phyloP scores from a whole-genome alignment of 2,113 vertebrate genomes.

The Lasiurus cinereus region DNA sequence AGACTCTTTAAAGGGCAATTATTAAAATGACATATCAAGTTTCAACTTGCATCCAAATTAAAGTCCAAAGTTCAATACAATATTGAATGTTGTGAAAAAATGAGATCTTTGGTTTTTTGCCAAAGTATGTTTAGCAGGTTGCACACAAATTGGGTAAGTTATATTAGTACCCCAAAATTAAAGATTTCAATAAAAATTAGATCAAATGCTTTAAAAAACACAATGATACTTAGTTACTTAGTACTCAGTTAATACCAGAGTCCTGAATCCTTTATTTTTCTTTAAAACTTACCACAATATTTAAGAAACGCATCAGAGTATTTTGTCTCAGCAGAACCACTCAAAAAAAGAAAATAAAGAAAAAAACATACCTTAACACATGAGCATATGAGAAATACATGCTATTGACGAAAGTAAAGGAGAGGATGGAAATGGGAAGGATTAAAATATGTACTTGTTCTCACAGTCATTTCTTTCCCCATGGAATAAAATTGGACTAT shows the following conservation, averaged over 20 bases:
- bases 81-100: neutral
- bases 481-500: neutral
- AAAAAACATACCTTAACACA: neutral
- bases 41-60: neutral
- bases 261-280: neutral
- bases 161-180: neutral
- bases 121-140: slow-evolving; percentile 3
- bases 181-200: neutral
- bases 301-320: neutral
- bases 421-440: slow-evolving; percentile 14
- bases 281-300: neutral
- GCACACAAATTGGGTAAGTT: neutral
- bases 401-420: neutral
- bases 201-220: slow-evolving; percentile 30
- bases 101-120: neutral
- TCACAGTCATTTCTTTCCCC: neutral
- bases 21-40: neutral
- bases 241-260: neutral
- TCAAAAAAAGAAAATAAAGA: slow-evolving; percentile 18
- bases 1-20: neutral
- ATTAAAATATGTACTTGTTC: slow-evolving; percentile 8
- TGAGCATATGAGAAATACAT: neutral
- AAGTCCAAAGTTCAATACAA: neutral
- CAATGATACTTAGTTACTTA: neutral
- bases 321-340: neutral